phyloP scores from a whole-genome alignment of 2,797 vertebrate genomes.

The Lophotriccus pileatus region DNA sequence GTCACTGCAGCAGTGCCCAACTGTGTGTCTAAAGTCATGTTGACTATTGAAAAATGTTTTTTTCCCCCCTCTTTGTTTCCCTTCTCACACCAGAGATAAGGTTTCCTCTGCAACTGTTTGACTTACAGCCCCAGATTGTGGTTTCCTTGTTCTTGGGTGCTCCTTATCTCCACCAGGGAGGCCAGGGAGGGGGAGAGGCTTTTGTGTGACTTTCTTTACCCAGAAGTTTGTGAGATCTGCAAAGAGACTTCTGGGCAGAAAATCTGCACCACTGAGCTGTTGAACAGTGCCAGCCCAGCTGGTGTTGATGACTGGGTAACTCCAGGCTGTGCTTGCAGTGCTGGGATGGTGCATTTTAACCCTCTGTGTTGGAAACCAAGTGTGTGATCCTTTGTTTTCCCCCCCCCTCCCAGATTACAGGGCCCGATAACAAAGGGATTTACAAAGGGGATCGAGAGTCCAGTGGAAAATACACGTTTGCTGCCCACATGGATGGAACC shows the following conservation, averaged over 20 bases:
- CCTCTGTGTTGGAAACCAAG: background rate
- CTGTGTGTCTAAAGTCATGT: accelerated
- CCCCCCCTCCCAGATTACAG: conserved; percentile 84
- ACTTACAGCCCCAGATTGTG: background rate
- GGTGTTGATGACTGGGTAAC: background rate
- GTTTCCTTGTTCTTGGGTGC: background rate
- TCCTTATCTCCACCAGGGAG: background rate
- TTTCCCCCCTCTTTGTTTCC: accelerated
- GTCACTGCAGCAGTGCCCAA: accelerated
- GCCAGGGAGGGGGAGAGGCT: background rate
- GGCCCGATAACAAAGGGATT: conserved; percentile 95
- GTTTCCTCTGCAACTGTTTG: background rate
- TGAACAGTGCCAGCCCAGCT: background rate
- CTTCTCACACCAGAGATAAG: background rate
- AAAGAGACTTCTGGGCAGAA: background rate
- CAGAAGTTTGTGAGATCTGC: background rate
- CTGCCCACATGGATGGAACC: conserved; percentile 96
- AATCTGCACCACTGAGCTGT: background rate
- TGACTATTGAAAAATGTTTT: background rate
- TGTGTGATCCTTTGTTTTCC: background rate
- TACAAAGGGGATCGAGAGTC: conserved; percentile 97
- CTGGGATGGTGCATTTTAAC: background rate
- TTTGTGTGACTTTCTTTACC: background rate
- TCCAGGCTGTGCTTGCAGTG: background rate
- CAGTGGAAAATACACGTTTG: conserved; percentile 96